Base-by-base conservation (phyloP, 2,797 vertebrate genomes). In the Alfaro cultratus region DNA sequence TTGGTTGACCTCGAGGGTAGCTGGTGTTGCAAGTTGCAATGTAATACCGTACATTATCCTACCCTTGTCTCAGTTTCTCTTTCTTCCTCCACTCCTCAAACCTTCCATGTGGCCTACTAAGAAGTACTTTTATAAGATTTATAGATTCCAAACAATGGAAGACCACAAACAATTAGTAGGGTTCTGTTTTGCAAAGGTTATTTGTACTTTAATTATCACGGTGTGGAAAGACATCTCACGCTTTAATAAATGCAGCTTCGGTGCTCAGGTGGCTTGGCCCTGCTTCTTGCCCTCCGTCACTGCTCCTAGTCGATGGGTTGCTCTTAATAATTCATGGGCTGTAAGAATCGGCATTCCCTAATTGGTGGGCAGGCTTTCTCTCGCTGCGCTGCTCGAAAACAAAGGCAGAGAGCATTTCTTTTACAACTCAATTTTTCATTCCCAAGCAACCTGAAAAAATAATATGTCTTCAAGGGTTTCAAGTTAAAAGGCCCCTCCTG, bases 301-400 rank as follows among this genome's bases (percentile, higher is more conserved):
- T 41, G 80, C 89, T 90, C 82, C 77, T n/a, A 73, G 87, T 93
- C 86, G 83, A 94, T 94, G 85, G 86, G 88, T 60, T 43, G 81
- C 80, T 74, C 88, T 95, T 94, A 95, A 95, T 95, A 95, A 95
- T 95, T 95, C 91, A 95, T 94, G 80, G 82, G 64, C 84, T 87
- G 84, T 87, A 90, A 90, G 90, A 92, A 90, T 87, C 43, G 86
- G 80, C 86, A 73, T 82, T 83, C 84, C 75, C 91, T 94, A 94
- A 95, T 95, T 93, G 93, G 92, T 91, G 87, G 92, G 80, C 83
- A 85, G 84, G 87, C 83, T 83, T 86, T 86, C 91, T 88, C 84
- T 86, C 79, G 75, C 87, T 84, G 83, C 82, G 79, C 90, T 86
- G 83, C 86, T 78, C 72, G 13, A 64, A 91, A 87, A 90, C 76